Base-by-base conservation (phyloP, 30 jellyfish, hydroid and myxozoan genomes). In the Aurelia aurita region DNA sequence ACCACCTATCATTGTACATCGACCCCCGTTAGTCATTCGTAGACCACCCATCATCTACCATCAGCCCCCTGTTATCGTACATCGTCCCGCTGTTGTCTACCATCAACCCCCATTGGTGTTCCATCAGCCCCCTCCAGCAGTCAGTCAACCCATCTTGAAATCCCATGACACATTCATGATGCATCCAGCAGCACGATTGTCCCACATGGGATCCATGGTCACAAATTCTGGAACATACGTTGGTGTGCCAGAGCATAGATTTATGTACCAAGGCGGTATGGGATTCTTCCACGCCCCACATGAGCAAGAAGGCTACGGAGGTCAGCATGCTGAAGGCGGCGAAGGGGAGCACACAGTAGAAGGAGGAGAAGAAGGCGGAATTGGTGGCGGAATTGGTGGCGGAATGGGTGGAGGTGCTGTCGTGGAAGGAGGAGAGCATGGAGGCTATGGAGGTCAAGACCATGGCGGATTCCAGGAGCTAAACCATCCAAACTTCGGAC, bases 101-200 rank as follows among this genome's bases (percentile, higher is more conserved):
- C 99, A 94, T 76, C 99, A 94, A 67, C 99, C 99, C n/a, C 99
- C 99, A 18, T 73, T 94, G 13, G 91, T 94, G 23, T 94, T 94
- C 86, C 99, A 94, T 79, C 99, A 94, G 65, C 99, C 99, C 43
- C 99, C 99, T 22, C 99, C 99, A 67, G 99, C 99, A 31, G 99
- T 94, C 26, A 94, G 99, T 66, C 99, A 94, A 71, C 99, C 99
- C 27, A 94, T 94, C 80, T 62, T 94, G 72, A 94, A 94, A 70
- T 94, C 99, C 13, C 99, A 94, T 69, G 99, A 94, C 58, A 94
- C 99, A 21, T 94, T 94, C 91, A 85, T 94, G 95, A 94, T 94
- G 99, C 99, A 94, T 72, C 99, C 99, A 62, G 99, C 99, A 21
- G 96, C 97, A 9, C 92, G 97, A 31, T 69, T 94, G 45, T 90